These are phyloP conservation scores for Leptoclinus maculatus DNA, from an alignment of 2,797 vertebrate genomes.

Conservation along the genomic window DNA sequence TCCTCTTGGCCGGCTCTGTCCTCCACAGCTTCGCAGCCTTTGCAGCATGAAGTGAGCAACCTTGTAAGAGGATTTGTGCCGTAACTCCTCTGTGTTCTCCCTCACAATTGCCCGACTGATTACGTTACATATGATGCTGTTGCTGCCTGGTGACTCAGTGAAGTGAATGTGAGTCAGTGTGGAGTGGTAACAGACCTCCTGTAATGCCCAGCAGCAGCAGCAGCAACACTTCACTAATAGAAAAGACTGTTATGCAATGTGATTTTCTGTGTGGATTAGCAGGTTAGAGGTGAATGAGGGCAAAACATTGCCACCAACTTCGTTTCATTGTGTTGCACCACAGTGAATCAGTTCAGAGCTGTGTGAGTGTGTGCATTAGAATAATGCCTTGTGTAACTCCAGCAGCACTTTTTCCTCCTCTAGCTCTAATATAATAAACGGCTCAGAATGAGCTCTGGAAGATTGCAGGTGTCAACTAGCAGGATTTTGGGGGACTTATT, in stretches of 20 bases:
- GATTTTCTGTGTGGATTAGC: conserved; percentile 54
- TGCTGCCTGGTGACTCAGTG: not conserved
- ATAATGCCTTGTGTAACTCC: conserved; percentile 4
- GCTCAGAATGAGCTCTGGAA: not conserved
- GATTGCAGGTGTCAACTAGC: conserved; percentile 3
- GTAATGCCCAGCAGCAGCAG: conserved; percentile 7
- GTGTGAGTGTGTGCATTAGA: conserved; percentile 4
- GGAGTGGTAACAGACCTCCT: conserved; percentile 13
- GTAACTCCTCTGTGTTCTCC: conserved; percentile 11
- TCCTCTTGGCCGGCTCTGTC: not conserved
- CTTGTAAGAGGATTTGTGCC: conserved; percentile 12
- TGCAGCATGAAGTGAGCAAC: not conserved
- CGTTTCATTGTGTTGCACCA: conserved; percentile 37
- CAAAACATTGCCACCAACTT: conserved; percentile 22
- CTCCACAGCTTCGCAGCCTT: not conserved
- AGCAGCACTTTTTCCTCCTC: not conserved
- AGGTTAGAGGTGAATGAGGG: conserved; percentile 49
- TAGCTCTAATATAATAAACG: not conserved
- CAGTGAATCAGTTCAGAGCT: conserved; percentile 8
- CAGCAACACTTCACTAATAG: conserved; percentile 30
- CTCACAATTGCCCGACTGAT: conserved; percentile 15
- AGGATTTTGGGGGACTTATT: conserved; percentile 5
- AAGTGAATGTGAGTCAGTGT: conserved; percentile 5
- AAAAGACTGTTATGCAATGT: conserved; percentile 56
- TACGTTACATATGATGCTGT: not conserved